phyloP scores from a whole-genome alignment of 2,113 vertebrate species.

The Oryzias woworae region DNA sequence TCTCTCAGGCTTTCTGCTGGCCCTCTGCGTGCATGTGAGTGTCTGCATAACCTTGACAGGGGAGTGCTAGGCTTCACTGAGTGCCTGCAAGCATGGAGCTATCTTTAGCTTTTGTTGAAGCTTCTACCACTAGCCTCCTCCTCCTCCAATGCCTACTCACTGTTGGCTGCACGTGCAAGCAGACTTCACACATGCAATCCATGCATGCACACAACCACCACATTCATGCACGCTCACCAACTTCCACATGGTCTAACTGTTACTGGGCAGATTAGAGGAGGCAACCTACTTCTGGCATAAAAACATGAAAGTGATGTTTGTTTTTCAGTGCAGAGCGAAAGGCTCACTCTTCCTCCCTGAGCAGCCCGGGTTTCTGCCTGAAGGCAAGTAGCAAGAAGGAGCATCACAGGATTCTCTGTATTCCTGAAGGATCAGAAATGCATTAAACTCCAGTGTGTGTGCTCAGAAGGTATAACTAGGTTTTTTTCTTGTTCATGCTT shows the following conservation, averaged over 20 bases:
- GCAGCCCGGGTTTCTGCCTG: conserved; percentile 54
- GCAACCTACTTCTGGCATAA: conserved; percentile 69
- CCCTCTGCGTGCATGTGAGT: conserved; percentile 20
- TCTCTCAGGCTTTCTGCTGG: conserved; percentile 21
- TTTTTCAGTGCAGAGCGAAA: conserved; percentile 49
- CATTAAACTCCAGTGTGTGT: conserved; percentile 19
- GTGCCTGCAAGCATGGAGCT: conserved; percentile 72
- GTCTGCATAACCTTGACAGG: conserved; percentile 69
- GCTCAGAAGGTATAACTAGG: conserved; percentile 18
- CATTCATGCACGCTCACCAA: conserved; percentile 27
- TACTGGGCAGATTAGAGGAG: conserved; percentile 76
- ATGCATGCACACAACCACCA: conserved; percentile 54
- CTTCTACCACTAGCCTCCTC: conserved; percentile 67
- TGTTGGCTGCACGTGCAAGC: conserved; percentile 68
- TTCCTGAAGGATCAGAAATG: conserved; percentile 13
- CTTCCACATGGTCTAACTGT: conserved; percentile 62
- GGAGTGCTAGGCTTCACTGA: conserved; percentile 60
- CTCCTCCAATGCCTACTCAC: conserved; percentile 57
- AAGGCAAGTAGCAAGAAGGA: conserved; percentile 37
- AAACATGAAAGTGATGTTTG: conserved; percentile 59
- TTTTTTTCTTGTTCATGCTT: not conserved
- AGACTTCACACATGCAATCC: conserved; percentile 40
- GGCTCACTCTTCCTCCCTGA: conserved; percentile 49
- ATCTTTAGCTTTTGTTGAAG: conserved; percentile 78
- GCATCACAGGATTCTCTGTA: conserved; percentile 34